Evolutionary conservation across 2,888 invertebrate genomes (phyloP).

Genomic region (Tinea semifulvella): DNA sequence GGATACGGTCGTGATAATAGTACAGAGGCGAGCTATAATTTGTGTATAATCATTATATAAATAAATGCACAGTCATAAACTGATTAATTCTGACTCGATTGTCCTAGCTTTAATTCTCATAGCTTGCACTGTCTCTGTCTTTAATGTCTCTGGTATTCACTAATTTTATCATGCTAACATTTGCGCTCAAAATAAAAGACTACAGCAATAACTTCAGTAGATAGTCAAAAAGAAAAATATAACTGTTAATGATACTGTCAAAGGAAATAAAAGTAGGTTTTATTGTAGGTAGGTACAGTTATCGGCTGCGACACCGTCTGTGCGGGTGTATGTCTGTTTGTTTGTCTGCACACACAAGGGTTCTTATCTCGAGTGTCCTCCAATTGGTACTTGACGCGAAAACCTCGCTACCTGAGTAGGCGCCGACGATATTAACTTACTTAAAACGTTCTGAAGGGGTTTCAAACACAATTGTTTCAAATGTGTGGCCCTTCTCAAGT

Average conservation of each 20-base stretch:
- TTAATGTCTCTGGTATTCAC: too few relatives aligned
- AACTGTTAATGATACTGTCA: neutral
- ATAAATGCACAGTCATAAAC: too few relatives aligned
- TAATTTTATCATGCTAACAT: too few relatives aligned
- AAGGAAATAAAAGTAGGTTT: conserved; percentile 8
- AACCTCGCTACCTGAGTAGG: conserved; percentile 40
- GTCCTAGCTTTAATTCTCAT: too few relatives aligned
- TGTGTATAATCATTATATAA: too few relatives aligned
- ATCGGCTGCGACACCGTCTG: conserved; percentile 14
- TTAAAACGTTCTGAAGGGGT: conserved; percentile 17
- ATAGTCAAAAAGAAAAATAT: too few relatives aligned
- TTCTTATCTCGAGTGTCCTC: conserved; percentile 28
- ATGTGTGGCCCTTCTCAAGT: conserved; percentile 1
- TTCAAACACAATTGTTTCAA: conserved; percentile 9
- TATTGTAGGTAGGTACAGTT: conserved; percentile 9
- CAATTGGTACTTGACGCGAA: conserved; percentile 36
- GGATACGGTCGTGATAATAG: too few relatives aligned
- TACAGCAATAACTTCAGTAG: too few relatives aligned
- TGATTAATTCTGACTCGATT: too few relatives aligned
- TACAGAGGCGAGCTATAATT: too few relatives aligned
- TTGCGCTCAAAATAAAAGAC: too few relatives aligned
- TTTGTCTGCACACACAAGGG: conserved; percentile 18
- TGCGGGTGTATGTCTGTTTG: conserved; percentile 11
- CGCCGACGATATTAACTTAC: conserved; percentile 26
- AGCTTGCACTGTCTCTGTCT: too few relatives aligned